phyloP scores from a whole-genome alignment of 1,140 invertebrate genomes.

The Polypedilum pembai region DNA sequence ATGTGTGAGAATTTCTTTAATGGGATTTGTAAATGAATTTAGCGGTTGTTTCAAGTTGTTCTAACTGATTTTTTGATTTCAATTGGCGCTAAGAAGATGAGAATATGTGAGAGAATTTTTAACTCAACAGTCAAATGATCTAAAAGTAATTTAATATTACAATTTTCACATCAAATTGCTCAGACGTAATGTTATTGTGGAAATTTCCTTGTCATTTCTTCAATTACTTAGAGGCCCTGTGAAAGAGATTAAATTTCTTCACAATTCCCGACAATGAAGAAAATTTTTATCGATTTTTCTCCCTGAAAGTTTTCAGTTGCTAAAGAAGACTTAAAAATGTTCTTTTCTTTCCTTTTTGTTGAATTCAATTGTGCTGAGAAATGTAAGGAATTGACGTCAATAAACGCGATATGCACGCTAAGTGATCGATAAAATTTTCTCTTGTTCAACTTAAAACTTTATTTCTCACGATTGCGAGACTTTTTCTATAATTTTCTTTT shows the following conservation, averaged over 20 bases:
- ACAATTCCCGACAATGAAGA: not conserved
- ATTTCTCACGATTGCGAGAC: no score
- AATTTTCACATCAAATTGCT: slow-evolving; percentile 15
- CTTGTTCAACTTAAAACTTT: no score
- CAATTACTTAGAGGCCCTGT: not conserved
- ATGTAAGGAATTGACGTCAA: slow-evolving; percentile 14
- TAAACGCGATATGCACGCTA: not conserved
- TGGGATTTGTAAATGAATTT: not conserved
- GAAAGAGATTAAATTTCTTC: not conserved
- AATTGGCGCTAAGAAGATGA: not conserved
- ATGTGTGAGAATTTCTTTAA: not conserved
- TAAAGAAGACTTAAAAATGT: slow-evolving; percentile 24
- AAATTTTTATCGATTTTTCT: slow-evolving; percentile 21
- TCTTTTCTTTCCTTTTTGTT: not conserved
- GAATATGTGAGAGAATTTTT: not conserved
- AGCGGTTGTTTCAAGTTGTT: not conserved
- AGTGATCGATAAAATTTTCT: no score
- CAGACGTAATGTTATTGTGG: slow-evolving; percentile 21
- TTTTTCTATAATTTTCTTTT: no score
- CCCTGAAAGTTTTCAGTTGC: slow-evolving; percentile 6
- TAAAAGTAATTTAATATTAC: slow-evolving; percentile 7
- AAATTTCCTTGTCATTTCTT: not conserved
- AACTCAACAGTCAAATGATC: not conserved
- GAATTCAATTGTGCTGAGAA: not conserved
- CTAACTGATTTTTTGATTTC: not conserved